Conservation (phyloP, 2,888 invertebrate genomes). For the Noctua comes region DNA sequence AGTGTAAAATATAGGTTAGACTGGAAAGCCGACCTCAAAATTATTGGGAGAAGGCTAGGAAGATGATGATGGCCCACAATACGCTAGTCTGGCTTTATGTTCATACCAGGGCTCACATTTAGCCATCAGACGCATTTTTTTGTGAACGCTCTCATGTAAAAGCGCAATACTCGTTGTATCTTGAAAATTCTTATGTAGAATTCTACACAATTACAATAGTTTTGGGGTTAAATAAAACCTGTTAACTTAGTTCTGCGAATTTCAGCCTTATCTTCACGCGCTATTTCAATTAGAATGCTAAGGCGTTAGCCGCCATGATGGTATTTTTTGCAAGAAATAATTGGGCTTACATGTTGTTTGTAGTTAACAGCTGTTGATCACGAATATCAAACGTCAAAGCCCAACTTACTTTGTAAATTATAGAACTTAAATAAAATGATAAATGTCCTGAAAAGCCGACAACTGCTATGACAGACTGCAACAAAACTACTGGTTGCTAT, state of each 20-base stretch:
- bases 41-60: background rate
- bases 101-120: background rate
- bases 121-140: background rate
- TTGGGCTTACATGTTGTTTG: constrained; percentile 49
- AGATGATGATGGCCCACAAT: background rate
- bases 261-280: constrained; percentile 48
- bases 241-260: constrained; percentile 29
- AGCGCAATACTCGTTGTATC: background rate
- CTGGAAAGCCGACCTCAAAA: background rate
- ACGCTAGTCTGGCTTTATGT: background rate
- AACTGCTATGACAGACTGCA: background rate
- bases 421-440: background rate
- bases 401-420: background rate
- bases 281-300: constrained; percentile 56
- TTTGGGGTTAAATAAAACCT: constrained; percentile 13
- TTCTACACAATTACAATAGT: constrained; percentile 17
- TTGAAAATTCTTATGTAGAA: background rate
- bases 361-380: constrained; percentile 53
- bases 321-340: constrained; percentile 57
- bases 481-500: background rate
- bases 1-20: background rate
- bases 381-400: constrained; percentile 40
- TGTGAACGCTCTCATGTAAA: background rate
- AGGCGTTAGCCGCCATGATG: constrained; percentile 32
- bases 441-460: too few relatives aligned